Percentiles rank a stretch among this genome's conserved stretches.
Conservation (phyloP, 2,888 invertebrate genomes). For the Acleris literana region DNA sequence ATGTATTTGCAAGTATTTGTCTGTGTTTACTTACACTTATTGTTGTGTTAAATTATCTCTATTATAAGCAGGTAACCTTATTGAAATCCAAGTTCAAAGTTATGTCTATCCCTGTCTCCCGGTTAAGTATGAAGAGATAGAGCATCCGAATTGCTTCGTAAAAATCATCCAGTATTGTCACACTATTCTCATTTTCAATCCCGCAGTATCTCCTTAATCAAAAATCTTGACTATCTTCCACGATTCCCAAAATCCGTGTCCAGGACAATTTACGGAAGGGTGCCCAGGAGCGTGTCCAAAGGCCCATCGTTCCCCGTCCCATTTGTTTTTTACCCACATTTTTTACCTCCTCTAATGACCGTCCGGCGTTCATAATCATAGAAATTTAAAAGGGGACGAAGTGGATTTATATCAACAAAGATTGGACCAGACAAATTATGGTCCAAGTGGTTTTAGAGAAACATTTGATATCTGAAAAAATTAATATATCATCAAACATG, state of each 20-base stretch:
- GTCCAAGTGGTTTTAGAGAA: conserved; percentile 23
- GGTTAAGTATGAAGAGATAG: too few relatives aligned
- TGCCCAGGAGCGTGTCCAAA: conserved; percentile 44
- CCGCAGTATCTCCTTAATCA: background rate
- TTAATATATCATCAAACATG: background rate
- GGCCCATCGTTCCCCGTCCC: conserved; percentile 40
- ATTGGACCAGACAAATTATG: conserved; percentile 32
- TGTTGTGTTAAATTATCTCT: too few relatives aligned
- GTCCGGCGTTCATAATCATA: conserved; percentile 37
- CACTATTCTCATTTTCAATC: background rate
- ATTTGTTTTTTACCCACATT: conserved; percentile 36
- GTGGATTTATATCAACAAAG: conserved; percentile 36
- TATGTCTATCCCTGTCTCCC: too few relatives aligned
- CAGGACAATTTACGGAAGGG: conserved; percentile 39
- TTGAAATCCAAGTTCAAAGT: too few relatives aligned
- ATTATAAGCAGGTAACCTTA: too few relatives aligned
- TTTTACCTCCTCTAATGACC: conserved; percentile 47
- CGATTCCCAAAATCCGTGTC: conserved; percentile 38
- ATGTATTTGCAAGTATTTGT: too few relatives aligned
- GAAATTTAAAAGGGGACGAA: conserved; percentile 35
- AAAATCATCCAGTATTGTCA: background rate
- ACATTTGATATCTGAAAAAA: conserved; percentile 13
- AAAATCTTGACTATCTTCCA: conserved; percentile 16
- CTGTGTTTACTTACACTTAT: too few relatives aligned
- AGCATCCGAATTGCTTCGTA: background rate